These are phyloP conservation scores for Pseudomyrmex pallidus DNA, from an alignment of 1,140 invertebrate genomes.

Conservation along the genomic window DNA sequence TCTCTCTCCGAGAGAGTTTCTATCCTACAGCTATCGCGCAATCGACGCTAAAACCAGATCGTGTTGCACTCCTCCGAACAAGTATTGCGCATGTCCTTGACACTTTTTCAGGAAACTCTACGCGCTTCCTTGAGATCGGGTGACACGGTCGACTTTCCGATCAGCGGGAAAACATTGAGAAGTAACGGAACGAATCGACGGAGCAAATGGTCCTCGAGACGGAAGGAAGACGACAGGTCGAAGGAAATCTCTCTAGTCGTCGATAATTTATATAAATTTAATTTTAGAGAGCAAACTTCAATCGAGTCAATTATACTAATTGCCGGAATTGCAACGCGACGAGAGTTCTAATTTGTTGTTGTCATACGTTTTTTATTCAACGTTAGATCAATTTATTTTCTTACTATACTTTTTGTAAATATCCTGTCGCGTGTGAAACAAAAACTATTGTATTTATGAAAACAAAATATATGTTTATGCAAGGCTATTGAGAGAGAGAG, in stretches of 20 bases:
- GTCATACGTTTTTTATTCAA: conserved; percentile 76
- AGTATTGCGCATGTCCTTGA: conserved; percentile 62
- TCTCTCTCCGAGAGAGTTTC: conserved; percentile 21
- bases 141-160: conserved; percentile 62
- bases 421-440: too few relatives aligned
- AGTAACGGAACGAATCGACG: conserved; percentile 49
- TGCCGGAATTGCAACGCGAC: conserved; percentile 60
- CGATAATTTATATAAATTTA: conserved; percentile 79
- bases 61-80: conserved; percentile 49
- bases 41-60: conserved; percentile 59
- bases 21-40: conserved; percentile 32
- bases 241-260: conserved; percentile 60
- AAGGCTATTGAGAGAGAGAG: too few relatives aligned
- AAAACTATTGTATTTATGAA: too few relatives aligned
- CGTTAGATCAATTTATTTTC: conserved; percentile 64
- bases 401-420: too few relatives aligned
- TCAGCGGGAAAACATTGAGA: conserved; percentile 23
- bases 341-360: conserved; percentile 55
- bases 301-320: conserved; percentile 78
- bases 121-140: conserved; percentile 55
- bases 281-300: conserved; percentile 78
- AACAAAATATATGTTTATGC: too few relatives aligned
- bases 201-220: conserved; percentile 23
- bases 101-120: conserved; percentile 67
- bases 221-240: conserved; percentile 51